Evolutionary conservation across 2,797 vertebrate genomes (phyloP).

Genomic region (Dryobates pubescens): DNA sequence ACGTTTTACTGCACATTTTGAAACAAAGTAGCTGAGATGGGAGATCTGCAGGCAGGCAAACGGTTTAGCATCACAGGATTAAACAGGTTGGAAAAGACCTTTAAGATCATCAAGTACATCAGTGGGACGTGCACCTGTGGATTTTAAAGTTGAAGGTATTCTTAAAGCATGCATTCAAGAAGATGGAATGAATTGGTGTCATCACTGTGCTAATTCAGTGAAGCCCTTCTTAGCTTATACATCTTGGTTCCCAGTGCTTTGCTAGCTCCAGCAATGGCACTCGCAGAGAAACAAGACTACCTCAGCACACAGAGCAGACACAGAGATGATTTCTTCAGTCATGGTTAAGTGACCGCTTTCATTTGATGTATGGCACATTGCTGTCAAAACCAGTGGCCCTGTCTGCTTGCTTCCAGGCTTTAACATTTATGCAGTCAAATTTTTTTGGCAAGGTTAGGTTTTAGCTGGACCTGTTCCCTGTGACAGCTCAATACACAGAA

Average conservation of each 20-base stretch:
- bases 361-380: background rate
- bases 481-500: background rate
- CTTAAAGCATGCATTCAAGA: background rate
- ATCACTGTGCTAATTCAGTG: fast-evolving
- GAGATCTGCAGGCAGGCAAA: background rate
- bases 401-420: background rate
- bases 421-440: background rate
- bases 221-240: background rate
- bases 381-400: background rate
- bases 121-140: background rate
- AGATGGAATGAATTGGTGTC: background rate
- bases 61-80: background rate
- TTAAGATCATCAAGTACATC: background rate
- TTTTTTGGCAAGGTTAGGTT: background rate
- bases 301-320: background rate
- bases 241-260: background rate
- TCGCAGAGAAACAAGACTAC: background rate
- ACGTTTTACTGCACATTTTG: too few species aligned
- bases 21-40: background rate
- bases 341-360: background rate
- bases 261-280: background rate
- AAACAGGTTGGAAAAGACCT: too few species aligned
- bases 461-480: background rate
- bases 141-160: background rate
- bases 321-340: background rate